These are phyloP conservation scores for Heliconius charithonia DNA, from an alignment of 2,888 invertebrate species.

Conservation along the genomic window DNA sequence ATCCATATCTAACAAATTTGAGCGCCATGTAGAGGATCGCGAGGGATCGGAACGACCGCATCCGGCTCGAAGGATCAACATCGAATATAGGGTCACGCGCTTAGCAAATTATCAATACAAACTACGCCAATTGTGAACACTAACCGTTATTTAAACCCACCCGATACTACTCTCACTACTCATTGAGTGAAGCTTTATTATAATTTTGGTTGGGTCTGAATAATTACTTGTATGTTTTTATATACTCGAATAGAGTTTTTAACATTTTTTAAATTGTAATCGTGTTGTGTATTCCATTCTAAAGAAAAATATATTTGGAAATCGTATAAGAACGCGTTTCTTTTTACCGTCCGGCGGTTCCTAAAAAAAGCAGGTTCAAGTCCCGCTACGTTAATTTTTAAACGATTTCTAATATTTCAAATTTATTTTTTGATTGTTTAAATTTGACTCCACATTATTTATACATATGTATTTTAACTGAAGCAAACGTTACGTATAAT, in stretches of 20 bases:
- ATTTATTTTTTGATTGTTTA: too few relatives aligned
- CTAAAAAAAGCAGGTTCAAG: too few relatives aligned
- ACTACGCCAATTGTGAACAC: slow-evolving; percentile 49
- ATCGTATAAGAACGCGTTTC: too few relatives aligned
- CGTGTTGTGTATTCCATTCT: background rate
- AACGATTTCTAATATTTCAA: too few relatives aligned
- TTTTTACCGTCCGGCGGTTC: too few relatives aligned
- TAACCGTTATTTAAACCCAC: slow-evolving; percentile 46
- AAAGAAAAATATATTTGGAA: background rate
- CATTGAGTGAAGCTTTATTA: slow-evolving; percentile 9
- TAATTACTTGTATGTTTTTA: background rate
- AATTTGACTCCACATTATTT: too few relatives aligned
- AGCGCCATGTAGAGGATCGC: slow-evolving; percentile 20
- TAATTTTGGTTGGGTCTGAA: background rate
- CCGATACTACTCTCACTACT: slow-evolving; percentile 37
- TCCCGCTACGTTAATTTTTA: too few relatives aligned
- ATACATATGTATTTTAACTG: too few relatives aligned
- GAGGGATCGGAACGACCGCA: slow-evolving; percentile 36
- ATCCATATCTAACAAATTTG: slow-evolving; percentile 30
- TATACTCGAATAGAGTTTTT: too few relatives aligned
- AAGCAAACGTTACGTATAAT: background rate
- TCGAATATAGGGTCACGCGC: slow-evolving; percentile 43
- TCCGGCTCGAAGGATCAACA: slow-evolving; percentile 39
- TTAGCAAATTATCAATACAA: slow-evolving; percentile 48
- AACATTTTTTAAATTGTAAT: too few relatives aligned